Evolutionary conservation across 2,113 vertebrate genomes (phyloP).

Genomic region (Neomonachus schauinslandi): DNA sequence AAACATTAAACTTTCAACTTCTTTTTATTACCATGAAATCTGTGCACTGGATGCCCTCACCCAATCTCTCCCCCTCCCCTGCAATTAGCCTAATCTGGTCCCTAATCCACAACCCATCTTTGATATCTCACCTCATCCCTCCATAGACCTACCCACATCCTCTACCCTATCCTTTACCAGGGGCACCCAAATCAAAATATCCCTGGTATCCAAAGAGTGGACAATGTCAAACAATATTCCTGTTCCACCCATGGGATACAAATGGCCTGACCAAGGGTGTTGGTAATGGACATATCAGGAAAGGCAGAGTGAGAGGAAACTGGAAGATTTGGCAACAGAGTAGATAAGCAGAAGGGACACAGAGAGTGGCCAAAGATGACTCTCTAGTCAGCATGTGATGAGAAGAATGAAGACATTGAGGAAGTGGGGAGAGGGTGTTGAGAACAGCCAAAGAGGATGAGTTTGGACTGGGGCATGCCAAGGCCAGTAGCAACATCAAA

Average conservation of each 20-base stretch:
- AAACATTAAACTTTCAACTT: not conserved
- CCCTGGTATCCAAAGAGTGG: not conserved
- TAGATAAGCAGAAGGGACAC: not conserved
- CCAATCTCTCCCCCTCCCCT: rapidly evolving
- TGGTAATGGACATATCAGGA: not conserved
- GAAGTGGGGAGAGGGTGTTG: not conserved
- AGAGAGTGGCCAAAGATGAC: not conserved
- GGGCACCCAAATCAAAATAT: not conserved
- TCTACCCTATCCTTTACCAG: not conserved
- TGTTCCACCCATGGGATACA: not conserved
- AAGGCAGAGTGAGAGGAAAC: not conserved
- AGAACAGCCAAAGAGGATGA: not conserved
- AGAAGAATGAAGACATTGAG: not conserved
- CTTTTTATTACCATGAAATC: not conserved
- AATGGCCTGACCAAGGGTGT: not conserved
- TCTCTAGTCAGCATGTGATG: not conserved
- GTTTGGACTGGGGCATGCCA: not conserved
- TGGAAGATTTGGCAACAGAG: not conserved
- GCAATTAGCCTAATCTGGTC: not conserved
- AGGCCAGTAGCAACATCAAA: not conserved
- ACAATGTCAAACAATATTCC: not conserved
- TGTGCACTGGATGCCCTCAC: not conserved
- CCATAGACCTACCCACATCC: not conserved
- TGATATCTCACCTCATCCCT: not conserved
- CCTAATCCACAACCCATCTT: not conserved